Percentiles rank a stretch among this genome's conserved stretches.
Conservation (phyloP, 2,113 vertebrate species). For the Pithys albifrons region DNA sequence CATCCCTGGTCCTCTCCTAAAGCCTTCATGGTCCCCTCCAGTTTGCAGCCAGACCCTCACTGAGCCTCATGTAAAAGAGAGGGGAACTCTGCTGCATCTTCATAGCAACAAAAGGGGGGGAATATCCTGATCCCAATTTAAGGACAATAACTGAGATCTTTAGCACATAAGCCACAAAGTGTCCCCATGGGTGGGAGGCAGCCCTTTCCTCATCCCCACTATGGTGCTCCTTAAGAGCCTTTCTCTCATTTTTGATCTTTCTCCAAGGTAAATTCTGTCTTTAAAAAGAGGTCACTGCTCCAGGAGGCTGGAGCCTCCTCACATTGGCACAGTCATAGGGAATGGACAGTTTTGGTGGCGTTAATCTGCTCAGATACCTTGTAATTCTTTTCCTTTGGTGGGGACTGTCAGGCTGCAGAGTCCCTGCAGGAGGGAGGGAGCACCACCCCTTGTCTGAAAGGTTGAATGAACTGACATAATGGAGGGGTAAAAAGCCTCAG, state of each 20-base stretch:
- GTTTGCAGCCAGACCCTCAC: neutral
- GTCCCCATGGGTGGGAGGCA: accelerated
- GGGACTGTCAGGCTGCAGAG: neutral
- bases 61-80: neutral
- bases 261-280: neutral
- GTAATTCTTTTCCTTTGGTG: neutral
- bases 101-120: neutral
- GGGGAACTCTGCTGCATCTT: neutral
- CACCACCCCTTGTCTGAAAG: neutral
- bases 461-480: accelerated
- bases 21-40: neutral
- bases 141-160: neutral
- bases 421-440: neutral
- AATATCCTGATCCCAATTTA: neutral
- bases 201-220: neutral
- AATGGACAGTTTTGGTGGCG: neutral
- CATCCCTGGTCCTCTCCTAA: neutral
- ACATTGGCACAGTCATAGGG: neutral
- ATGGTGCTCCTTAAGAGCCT: neutral
- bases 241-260: neutral
- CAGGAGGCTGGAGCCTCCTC: neutral
- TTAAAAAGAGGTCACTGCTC: neutral
- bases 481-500: neutral
- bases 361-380: neutral
- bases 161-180: neutral